These are phyloP conservation scores for Pseudomyrmex gracilis DNA, from an alignment of 1,140 invertebrate genomes.

Conservation along the genomic window DNA sequence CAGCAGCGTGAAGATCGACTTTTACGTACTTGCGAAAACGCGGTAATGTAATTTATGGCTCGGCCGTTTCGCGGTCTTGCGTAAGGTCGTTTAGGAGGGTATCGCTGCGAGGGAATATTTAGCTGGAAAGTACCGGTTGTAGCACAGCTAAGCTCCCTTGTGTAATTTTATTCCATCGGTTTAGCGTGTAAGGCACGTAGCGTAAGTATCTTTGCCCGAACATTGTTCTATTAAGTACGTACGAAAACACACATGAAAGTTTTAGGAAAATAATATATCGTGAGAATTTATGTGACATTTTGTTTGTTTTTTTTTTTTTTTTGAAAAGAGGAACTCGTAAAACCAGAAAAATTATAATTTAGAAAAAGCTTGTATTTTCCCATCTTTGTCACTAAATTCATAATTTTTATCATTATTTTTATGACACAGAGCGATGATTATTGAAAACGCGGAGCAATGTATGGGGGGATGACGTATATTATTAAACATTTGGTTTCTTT, in stretches of 20 bases:
- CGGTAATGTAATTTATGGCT: conserved; percentile 57
- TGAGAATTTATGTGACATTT: neutral
- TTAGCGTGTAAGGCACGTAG: conserved; percentile 6
- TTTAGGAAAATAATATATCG: neutral
- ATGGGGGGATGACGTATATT: neutral
- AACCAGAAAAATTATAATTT: neutral
- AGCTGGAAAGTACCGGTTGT: conserved; percentile 41
- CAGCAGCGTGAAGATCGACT: conserved; percentile 55
- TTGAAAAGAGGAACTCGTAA: neutral
- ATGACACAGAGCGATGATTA: neutral
- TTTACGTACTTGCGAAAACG: conserved; percentile 60
- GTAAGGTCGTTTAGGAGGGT: conserved; percentile 50
- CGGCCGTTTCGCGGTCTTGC: conserved; percentile 44
- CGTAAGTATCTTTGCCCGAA: neutral
- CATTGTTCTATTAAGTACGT: conserved; percentile 15
- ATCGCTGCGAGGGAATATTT: conserved; percentile 53
- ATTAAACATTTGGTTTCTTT: conserved; percentile 44
- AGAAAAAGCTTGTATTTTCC: neutral
- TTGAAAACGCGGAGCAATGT: neutral
- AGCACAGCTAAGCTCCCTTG: conserved; percentile 39
- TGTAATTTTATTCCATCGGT: conserved; percentile 48
- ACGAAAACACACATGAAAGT: neutral
- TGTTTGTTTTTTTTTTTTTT: too few relatives aligned
- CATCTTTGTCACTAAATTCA: too few relatives aligned
- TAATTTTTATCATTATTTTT: neutral